phyloP scores from a whole-genome alignment of 2,797 vertebrate genomes.

The Cyclopterus lumpus region DNA sequence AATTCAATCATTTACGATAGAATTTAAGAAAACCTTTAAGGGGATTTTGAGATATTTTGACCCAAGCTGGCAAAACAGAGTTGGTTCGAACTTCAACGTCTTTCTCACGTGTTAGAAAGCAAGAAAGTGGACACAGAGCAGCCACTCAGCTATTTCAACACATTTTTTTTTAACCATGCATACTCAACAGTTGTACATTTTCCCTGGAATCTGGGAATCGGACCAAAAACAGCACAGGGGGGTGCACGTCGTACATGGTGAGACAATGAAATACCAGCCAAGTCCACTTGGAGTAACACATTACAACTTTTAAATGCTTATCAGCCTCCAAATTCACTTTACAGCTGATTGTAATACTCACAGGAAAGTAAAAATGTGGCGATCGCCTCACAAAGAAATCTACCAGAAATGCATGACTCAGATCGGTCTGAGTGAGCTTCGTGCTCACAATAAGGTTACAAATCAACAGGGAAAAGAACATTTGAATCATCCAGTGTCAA shows the following conservation, averaged over 20 bases:
- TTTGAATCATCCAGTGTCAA: slow-evolving; percentile 1
- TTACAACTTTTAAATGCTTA: not conserved
- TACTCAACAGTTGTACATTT: not conserved
- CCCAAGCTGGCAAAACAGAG: not conserved
- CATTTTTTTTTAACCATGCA: not conserved
- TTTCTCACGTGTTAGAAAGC: not conserved
- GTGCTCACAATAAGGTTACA: not conserved
- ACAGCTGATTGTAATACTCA: not conserved
- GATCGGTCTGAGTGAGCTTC: not conserved
- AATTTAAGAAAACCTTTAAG: not conserved
- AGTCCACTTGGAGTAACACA: not conserved
- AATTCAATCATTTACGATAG: not conserved
- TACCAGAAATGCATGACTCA: not conserved
- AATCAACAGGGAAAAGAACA: not conserved
- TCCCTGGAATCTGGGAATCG: not conserved
- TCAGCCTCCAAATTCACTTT: not conserved
- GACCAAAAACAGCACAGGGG: not conserved
- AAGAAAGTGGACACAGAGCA: not conserved
- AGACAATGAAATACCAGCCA: not conserved
- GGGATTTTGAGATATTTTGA: not conserved
- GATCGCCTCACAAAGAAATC: not conserved
- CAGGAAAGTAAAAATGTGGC: not conserved
- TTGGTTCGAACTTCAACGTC: not conserved
- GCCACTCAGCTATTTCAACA: too few relatives aligned
- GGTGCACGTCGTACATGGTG: not conserved